These are phyloP conservation scores for Camponotus floridanus DNA, from an alignment of 1,140 invertebrate species.

Conservation along the genomic window DNA sequence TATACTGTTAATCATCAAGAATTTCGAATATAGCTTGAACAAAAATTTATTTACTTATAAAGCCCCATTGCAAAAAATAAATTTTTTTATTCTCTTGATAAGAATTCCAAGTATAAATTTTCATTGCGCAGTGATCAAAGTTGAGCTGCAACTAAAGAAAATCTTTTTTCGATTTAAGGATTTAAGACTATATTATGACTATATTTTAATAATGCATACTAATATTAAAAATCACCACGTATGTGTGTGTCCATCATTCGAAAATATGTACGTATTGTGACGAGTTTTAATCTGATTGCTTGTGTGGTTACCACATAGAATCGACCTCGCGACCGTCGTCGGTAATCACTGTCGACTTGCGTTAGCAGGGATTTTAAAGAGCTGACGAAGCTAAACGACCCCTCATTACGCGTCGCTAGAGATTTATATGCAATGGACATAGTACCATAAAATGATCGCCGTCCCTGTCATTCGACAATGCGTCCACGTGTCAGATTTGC, in stretches of 20 bases:
- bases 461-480: constrained; percentile 51
- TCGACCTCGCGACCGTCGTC: constrained; percentile 72
- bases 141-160: background rate
- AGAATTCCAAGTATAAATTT: constrained; percentile 47
- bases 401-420: constrained; percentile 61
- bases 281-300: constrained; percentile 74
- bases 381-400: constrained; percentile 67
- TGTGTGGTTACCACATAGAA: constrained; percentile 68
- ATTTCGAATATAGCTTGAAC: background rate
- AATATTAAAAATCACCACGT: background rate
- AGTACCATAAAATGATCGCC: constrained; percentile 44
- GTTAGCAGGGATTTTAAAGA: constrained; percentile 62
- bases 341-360: constrained; percentile 71
- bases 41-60: background rate
- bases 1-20: background rate
- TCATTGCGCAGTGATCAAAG: background rate
- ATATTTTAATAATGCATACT: background rate
- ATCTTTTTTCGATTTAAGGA: constrained; percentile 23
- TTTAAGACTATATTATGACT: constrained; percentile 34
- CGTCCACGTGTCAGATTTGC: constrained; percentile 46
- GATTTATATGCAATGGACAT: constrained; percentile 57
- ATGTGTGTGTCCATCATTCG: constrained; percentile 25
- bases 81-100: constrained; percentile 4
- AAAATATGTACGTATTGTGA: constrained; percentile 13
- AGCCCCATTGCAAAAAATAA: background rate